These are phyloP conservation scores for Neoitamus cyanurus DNA, from an alignment of 2,888 invertebrate species.

Conservation along the genomic window DNA sequence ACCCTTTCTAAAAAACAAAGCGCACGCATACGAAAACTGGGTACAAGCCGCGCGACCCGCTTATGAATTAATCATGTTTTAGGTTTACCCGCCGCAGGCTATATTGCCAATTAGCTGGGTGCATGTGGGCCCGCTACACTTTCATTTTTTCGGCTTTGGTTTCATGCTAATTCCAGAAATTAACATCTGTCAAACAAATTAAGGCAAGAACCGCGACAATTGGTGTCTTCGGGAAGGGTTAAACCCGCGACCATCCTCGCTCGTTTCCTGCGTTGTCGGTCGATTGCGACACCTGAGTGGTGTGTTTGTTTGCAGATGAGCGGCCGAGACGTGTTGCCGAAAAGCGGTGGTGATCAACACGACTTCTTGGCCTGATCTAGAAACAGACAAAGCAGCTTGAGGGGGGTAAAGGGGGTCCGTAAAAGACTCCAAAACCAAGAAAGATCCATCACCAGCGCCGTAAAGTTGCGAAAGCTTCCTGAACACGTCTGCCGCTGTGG, in stretches of 20 bases:
- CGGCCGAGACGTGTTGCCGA: neutral
- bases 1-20: slow-evolving; percentile 5
- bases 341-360: neutral
- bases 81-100: neutral
- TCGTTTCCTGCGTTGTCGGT: neutral
- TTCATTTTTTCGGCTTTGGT: slow-evolving; percentile 1
- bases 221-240: neutral
- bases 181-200: slow-evolving; percentile 31
- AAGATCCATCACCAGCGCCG: neutral
- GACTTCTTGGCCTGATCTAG: neutral
- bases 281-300: neutral
- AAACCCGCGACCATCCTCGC: neutral
- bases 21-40: neutral
- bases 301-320: neutral
- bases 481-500: neutral
- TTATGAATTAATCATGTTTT: slow-evolving; percentile 1
- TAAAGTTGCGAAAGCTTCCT: neutral
- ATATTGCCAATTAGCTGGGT: neutral
- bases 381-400: neutral
- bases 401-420: neutral
- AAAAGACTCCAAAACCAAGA: neutral
- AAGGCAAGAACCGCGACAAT: neutral
- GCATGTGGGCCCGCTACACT: slow-evolving; percentile 10
- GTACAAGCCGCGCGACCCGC: neutral
- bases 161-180: slow-evolving; percentile 10